Evolutionary conservation across 2,888 invertebrate genomes (phyloP).

Genomic region (Trissoscelio sp.): DNA sequence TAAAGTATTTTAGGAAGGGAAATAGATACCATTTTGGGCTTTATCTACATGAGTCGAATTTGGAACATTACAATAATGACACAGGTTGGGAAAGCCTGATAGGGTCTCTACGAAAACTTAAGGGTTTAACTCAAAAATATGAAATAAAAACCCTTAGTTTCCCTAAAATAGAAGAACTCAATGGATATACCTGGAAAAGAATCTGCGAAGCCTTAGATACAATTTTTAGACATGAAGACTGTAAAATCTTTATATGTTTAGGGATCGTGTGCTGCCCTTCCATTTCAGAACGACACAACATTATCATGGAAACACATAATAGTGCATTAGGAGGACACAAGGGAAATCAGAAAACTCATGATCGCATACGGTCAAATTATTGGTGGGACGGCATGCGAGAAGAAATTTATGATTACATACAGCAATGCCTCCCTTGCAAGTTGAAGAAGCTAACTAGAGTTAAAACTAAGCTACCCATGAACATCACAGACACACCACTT

Average conservation of each 20-base stretch:
- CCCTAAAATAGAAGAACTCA: not conserved
- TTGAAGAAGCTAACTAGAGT: constrained; percentile 65
- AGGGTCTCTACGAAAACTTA: not conserved
- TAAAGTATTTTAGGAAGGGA: constrained; percentile 10
- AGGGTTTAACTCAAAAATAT: not conserved
- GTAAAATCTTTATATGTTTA: not conserved
- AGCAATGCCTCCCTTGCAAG: constrained; percentile 62
- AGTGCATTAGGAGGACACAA: constrained; percentile 29
- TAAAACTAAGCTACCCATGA: constrained; percentile 59
- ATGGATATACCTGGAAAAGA: not conserved
- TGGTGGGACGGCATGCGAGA: constrained; percentile 58
- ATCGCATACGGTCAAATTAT: constrained; percentile 7
- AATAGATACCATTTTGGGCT: constrained; percentile 15
- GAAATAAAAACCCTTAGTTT: not conserved
- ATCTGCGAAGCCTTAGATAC: not conserved
- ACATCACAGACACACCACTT: constrained; percentile 67
- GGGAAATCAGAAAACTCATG: constrained; percentile 10
- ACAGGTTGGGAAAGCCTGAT: not conserved
- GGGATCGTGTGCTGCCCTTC: constrained; percentile 1
- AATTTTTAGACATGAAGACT: not conserved
- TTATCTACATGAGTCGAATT: not conserved
- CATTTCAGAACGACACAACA: constrained; percentile 10
- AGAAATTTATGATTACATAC: constrained; percentile 60
- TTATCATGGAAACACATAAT: constrained; percentile 14
- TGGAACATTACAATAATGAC: not conserved